Conservation (phyloP, 1,140 invertebrate species). For the Drosophila cardini region DNA sequence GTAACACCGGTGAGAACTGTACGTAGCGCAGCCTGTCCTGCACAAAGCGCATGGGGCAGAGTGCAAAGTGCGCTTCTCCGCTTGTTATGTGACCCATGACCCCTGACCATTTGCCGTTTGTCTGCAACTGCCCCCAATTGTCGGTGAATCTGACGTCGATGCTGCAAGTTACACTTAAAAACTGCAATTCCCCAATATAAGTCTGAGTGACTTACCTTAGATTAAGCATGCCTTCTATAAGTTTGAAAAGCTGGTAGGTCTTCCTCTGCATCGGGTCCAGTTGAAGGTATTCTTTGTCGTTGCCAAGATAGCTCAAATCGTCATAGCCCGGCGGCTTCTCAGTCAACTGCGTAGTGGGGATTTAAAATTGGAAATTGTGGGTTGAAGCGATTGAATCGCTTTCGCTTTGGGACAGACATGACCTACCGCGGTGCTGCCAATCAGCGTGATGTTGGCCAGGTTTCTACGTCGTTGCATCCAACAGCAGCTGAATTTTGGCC, state of each 20-base stretch:
- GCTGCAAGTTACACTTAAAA: slow-evolving; percentile 53
- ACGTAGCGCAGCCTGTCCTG: slow-evolving; percentile 84
- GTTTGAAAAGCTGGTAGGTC: slow-evolving; percentile 84
- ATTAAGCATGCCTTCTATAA: slow-evolving; percentile 85
- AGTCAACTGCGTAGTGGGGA: slow-evolving; percentile 39
- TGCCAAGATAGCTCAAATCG: slow-evolving; percentile 56
- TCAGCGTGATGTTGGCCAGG: slow-evolving; percentile 85
- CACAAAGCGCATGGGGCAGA: slow-evolving; percentile 85
- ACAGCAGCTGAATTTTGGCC: slow-evolving; percentile 4
- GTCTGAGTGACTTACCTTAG: slow-evolving; percentile 75
- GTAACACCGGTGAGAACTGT: slow-evolving; percentile 85
- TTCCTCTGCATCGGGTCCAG: slow-evolving; percentile 86
- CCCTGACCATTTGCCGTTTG: slow-evolving; percentile 86
- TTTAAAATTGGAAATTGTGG: background rate
- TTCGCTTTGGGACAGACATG: background rate
- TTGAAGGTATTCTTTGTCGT: slow-evolving; percentile 64
- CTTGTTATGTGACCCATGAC: slow-evolving; percentile 85
- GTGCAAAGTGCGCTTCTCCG: slow-evolving; percentile 85
- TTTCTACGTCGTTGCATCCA: slow-evolving; percentile 77
- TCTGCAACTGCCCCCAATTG: slow-evolving; percentile 85
- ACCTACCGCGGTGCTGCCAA: slow-evolving; percentile 84
- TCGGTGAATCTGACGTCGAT: slow-evolving; percentile 78
- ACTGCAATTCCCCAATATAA: background rate
- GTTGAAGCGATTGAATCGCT: background rate
- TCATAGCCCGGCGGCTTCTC: slow-evolving; percentile 60